Evolutionary conservation across 1,140 invertebrate species (phyloP).

Genomic region (Protaetia brevitarsis): DNA sequence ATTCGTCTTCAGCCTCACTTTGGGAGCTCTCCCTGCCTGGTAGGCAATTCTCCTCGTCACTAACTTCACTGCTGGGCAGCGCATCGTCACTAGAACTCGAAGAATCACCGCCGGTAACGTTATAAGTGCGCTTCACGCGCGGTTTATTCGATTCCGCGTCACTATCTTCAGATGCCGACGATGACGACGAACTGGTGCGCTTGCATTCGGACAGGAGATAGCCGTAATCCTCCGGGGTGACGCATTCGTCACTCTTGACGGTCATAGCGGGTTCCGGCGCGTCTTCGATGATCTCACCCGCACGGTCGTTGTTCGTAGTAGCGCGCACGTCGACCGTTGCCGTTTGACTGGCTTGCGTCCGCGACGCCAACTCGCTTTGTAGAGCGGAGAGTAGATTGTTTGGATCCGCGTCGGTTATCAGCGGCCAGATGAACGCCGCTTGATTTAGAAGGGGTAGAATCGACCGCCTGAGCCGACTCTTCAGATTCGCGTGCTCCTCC

Average conservation of each 20-base stretch:
- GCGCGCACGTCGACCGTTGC: background rate
- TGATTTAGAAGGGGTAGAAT: constrained; percentile 38
- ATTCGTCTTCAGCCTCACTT: constrained; percentile 53
- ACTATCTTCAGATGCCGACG: constrained; percentile 43
- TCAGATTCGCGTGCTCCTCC: constrained; percentile 27
- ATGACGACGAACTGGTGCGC: constrained; percentile 54
- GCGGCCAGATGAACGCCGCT: constrained; percentile 38
- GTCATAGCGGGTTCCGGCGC: background rate
- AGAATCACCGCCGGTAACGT: constrained; percentile 38
- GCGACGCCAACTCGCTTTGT: constrained; percentile 24
- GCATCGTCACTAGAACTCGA: constrained; percentile 42
- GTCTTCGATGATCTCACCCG: background rate
- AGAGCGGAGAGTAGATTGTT: constrained; percentile 24
- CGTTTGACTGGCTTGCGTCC: constrained; percentile 20
- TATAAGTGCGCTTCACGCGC: constrained; percentile 39
- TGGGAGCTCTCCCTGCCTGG: constrained; percentile 45
- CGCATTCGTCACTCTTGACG: background rate
- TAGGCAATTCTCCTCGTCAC: constrained; percentile 41
- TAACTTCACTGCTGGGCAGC: constrained; percentile 41
- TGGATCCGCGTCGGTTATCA: constrained; percentile 37
- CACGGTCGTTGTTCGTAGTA: background rate
- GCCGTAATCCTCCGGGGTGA: constrained; percentile 40
- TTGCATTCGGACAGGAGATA: constrained; percentile 57
- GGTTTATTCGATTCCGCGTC: constrained; percentile 17
- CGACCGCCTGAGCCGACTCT: constrained; percentile 34